A percentile compares a stretch with the other conserved stretches of the same genome.
Evolutionary conservation across 2,797 vertebrate genomes (phyloP).

Genomic region (Tauraco hartlaubi): DNA sequence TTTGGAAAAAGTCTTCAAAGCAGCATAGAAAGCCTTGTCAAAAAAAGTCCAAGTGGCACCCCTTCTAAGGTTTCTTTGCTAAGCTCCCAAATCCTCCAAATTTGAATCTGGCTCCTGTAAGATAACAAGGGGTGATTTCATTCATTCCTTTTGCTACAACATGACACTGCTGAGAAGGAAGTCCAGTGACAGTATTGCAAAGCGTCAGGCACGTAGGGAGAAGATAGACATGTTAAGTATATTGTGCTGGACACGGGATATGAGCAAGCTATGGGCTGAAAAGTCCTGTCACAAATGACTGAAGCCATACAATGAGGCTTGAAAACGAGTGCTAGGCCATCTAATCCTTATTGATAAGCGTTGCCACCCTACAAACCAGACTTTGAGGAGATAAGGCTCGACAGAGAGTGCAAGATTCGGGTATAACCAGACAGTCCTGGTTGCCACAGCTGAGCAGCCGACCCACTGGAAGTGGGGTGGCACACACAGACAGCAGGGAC

Average conservation of each 20-base stretch:
- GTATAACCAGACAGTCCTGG: background rate
- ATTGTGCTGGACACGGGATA: background rate
- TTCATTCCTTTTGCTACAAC: background rate
- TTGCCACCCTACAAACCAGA: background rate
- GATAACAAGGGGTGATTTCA: slow-evolving; percentile 9
- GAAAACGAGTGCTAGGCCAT: background rate
- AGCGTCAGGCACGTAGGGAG: background rate
- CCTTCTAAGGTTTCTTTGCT: slow-evolving; percentile 25
- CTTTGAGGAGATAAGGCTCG: background rate
- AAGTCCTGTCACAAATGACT: background rate
- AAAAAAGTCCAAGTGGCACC: background rate
- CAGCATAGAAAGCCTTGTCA: background rate
- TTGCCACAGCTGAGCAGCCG: background rate
- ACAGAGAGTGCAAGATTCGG: background rate
- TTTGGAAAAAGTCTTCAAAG: slow-evolving; percentile 27
- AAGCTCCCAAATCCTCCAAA: slow-evolving; percentile 5
- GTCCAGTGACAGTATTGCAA: background rate
- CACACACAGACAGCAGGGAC: background rate
- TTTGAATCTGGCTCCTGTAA: background rate
- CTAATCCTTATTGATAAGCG: background rate
- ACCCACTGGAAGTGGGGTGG: background rate
- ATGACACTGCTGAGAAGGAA: background rate
- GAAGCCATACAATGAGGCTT: background rate
- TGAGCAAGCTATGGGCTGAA: background rate
- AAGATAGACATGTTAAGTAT: background rate